Evolutionary conservation across 2,797 vertebrate species (phyloP), one percentile per base, ranked within the genome.

Genomic region (Pangasius sanitwongsei): DNA sequence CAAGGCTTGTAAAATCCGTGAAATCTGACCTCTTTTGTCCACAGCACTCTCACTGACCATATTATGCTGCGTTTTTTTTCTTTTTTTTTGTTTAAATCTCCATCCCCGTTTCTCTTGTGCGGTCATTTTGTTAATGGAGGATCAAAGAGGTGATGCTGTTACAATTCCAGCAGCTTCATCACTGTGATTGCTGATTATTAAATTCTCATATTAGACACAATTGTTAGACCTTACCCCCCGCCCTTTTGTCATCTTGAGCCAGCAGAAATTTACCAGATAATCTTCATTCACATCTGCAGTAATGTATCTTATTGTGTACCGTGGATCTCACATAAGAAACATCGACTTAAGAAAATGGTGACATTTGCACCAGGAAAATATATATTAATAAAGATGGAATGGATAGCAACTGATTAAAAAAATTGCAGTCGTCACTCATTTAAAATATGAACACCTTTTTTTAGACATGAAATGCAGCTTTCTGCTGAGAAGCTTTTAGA

Each of bases 111-210:
- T 59, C n/a, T 59, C 59, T 85, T 25, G 37, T 28, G 31, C 88
- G 86, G 57, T 74, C 83, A 85, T 82, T 87, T 84, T 85, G 87
- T 87, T 72, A 87, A 74, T 61, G 74, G 67, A 87, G 72, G 84
- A 72, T 44, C 67, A 37, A 63, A 88, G 86, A 72, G 74, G 80
- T 53, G 34, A 75, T 57, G 65, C 41, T 7, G 23, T 50, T 61
- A 92, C 86, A 77, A 81, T 89, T 92, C 82, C 91, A 90, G 78
- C 59, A 74, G 87, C 80, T 85, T 86, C 31, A 74, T 92, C 87
- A 93, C 92, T 90, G 78, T 89, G 72, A 90, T 89, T 89, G 85
- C 75, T 48, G 57, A n/a, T 50, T 37, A 59, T 37, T 81, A 59
- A 59, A 59, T 59, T 59, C 55, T 23, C 78, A 81, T 81, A 59